Percentiles rank a stretch among this genome's conserved stretches.
These are phyloP conservation scores for Neomorphus geoffroyi DNA, from an alignment of 2,797 vertebrate genomes.

Conservation along the genomic window DNA sequence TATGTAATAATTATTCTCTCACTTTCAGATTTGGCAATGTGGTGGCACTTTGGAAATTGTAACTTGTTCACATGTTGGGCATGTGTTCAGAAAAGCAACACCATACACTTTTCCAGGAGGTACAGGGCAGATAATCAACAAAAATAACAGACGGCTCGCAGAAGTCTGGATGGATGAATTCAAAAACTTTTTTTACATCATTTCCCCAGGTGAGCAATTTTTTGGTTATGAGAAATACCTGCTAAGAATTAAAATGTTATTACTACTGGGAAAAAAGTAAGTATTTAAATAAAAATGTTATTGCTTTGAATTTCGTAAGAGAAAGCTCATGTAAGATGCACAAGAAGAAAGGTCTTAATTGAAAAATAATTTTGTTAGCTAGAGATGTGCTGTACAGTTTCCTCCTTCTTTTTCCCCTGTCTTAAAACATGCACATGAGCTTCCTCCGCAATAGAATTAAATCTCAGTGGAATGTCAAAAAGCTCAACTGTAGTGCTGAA, in stretches of 20 bases:
- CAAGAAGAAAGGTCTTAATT: background rate
- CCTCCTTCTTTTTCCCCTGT: background rate
- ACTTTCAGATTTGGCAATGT: constrained; percentile 95
- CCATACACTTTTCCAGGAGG: constrained; percentile 98
- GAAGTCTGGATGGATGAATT: constrained; percentile 99
- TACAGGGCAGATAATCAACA: constrained; percentile 98
- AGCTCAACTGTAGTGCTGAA: background rate
- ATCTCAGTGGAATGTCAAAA: background rate
- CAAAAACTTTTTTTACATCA: constrained; percentile 99
- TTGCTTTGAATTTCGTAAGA: background rate
- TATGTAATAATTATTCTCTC: background rate
- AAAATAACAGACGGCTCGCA: constrained; percentile 96
- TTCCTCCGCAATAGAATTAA: background rate
- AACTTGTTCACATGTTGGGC: constrained; percentile 97
- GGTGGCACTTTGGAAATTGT: constrained; percentile 98
- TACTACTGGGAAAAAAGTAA: background rate
- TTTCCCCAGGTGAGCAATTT: constrained; percentile 90
- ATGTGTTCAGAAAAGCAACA: constrained; percentile 98
- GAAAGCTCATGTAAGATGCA: background rate
- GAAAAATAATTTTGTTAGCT: background rate
- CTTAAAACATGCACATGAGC: background rate
- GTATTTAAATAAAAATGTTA: background rate
- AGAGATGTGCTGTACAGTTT: background rate
- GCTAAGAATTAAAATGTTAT: background rate
- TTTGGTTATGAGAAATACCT: constrained; percentile 6